Evolutionary conservation across 2,113 vertebrate genomes (phyloP).

Genomic region (Gallinago jamesoni): DNA sequence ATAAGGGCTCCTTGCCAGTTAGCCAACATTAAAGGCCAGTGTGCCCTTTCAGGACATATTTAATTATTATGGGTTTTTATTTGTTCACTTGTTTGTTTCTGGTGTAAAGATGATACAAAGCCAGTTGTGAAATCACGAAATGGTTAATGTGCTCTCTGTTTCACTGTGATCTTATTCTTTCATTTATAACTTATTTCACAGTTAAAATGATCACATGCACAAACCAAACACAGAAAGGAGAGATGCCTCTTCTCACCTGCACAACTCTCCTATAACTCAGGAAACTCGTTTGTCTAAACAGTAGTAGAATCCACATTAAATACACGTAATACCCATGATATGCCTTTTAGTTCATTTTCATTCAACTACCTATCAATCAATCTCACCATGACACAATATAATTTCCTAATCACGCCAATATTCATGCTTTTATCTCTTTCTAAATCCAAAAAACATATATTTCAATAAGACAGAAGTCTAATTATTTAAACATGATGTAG

Average conservation of each 20-base stretch:
- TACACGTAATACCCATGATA: background rate
- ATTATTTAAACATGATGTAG: constrained; percentile 81
- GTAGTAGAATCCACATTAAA: constrained; percentile 8
- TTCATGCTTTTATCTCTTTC: constrained; percentile 71
- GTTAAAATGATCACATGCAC: background rate
- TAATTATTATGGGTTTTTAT: constrained; percentile 8
- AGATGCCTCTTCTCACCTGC: background rate
- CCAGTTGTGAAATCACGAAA: background rate
- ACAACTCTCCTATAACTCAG: background rate
- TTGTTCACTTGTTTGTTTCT: background rate
- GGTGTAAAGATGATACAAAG: background rate
- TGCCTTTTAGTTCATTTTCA: constrained; percentile 73
- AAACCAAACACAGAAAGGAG: background rate
- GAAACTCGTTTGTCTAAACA: background rate
- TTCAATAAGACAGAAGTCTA: constrained; percentile 75
- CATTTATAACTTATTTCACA: background rate
- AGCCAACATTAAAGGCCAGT: constrained; percentile 17
- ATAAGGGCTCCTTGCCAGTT: background rate
- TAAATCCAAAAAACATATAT: constrained; percentile 66
- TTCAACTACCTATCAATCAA: constrained; percentile 77
- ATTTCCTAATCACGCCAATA: constrained; percentile 82
- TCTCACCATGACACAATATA: constrained; percentile 71
- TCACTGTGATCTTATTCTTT: constrained; percentile 2
- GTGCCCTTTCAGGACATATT: background rate
- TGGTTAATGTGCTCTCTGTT: background rate